phyloP scores from a whole-genome alignment of 1,140 invertebrate genomes.

The Drosophila pachea region DNA sequence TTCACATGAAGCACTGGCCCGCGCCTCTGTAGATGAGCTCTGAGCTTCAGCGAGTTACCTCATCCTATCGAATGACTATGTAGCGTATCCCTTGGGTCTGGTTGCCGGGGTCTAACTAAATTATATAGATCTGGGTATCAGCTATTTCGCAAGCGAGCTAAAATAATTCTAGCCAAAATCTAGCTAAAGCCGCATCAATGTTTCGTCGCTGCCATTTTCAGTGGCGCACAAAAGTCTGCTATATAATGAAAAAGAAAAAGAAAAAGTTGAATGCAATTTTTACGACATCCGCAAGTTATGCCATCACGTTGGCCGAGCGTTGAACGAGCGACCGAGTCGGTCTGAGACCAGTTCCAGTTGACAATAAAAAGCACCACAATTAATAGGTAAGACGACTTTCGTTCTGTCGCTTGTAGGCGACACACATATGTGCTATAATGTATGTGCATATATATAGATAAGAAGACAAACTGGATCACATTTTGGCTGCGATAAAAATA shows the following conservation, averaged over 20 bases:
- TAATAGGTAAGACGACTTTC: conserved; percentile 45
- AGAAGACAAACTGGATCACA: conserved; percentile 57
- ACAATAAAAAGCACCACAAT: conserved; percentile 28
- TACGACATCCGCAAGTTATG: conserved; percentile 14
- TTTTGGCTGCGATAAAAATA: conserved; percentile 51
- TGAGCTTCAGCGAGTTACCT: no score
- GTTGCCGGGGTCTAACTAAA: no score
- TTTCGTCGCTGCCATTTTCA: neutral
- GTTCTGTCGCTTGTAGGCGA: conserved; percentile 17
- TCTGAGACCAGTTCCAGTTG: conserved; percentile 47
- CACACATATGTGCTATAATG: neutral
- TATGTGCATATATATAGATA: conserved; percentile 17
- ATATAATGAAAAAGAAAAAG: neutral
- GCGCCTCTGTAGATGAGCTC: no score
- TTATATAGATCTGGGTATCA: no score
- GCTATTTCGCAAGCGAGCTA: no score
- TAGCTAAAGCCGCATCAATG: conserved; percentile 4
- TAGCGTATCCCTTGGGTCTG: no score
- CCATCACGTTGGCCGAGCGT: neutral
- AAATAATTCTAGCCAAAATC: conserved; percentile 12
- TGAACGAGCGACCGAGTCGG: neutral
- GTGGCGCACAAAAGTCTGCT: conserved; percentile 37
- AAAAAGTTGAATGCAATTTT: conserved; percentile 10
- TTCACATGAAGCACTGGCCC: no score
- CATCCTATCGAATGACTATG: no score